Base-by-base conservation (phyloP, 2,888 invertebrate genomes). In the Nomada hirtipes region DNA sequence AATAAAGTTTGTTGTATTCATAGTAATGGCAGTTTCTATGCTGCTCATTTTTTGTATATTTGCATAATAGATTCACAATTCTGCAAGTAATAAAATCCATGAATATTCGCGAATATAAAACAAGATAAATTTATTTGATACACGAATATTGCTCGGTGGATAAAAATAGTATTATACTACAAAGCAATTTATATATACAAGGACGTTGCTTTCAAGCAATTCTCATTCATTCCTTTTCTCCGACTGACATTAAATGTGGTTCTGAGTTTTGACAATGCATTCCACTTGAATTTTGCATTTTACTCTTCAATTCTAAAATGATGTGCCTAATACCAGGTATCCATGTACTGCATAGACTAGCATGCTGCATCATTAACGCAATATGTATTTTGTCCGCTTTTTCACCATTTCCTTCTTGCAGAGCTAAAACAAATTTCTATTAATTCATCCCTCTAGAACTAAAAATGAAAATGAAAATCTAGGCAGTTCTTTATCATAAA, bases 291-390 rank as follows among this genome's bases (percentile, higher is more conserved):
- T 55, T 67, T 36, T 83, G 65, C 44, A 15, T 44, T 75, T 89
- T 90, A 23, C 84, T 88, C 65, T 90, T 91, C 26, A 92, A 81
- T 84, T 88, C 91, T 73, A 92, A 94, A 78, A 96, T 95, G 0
- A 96, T 93, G 79, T 95, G 95, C 88, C 96, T 95, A 44, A 96
- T 94, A 59, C 95, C 96, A 0, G 95, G 95, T 95, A 96, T 96
- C 96, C 96, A 96, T 1, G 94, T 94, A 65, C 95, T 95, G 0
- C 96, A 96, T 11, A 94, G 90, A 79, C 95, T 94, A 0, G 95
- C 95, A 93, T 96, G 94, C 80, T 95, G 95, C 84, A 95, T 95
- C 95, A 96, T 95, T 23, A 96, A 91, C 0, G 94, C 94, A 89
- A 95, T 93, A 86, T 96, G 96, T 67, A 96, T 94, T 76, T 95